Base-by-base conservation (phyloP, 2,113 vertebrate genomes). In the Podocnemis expansa region DNA sequence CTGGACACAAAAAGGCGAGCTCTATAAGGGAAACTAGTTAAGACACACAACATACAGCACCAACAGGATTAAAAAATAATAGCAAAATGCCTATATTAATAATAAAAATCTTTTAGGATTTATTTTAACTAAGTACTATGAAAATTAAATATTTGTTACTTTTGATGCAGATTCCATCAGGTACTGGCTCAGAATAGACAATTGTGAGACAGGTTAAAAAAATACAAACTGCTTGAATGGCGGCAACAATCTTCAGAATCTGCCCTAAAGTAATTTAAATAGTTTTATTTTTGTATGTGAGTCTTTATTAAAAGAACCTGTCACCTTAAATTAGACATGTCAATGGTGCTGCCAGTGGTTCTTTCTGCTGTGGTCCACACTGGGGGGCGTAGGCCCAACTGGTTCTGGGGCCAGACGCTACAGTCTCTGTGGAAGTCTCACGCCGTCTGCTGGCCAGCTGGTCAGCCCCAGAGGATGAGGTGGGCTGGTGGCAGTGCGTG, bases 121-220 rank as follows among this genome's bases (percentile, higher is more conserved):
- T 85, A 8, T 31, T 83, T 95, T 96, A 89, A 95, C 92, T 94
- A 93, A 93, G 89, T 82, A n/a, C 73, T 96, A 87, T 80, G 85
- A 86, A 94, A 92, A 88, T 87, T 6, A 0, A 58, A 12, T 89
- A 41, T 89, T 82, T 93, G 82, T 85, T 96, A 91, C 93, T 88
- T 91, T 93, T 87, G 88, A 93, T 84, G 87, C 34, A 91, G 13
- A 83, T 87, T 92, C 82, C 83, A 43, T 75, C 41, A 67, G 88
- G 56, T 82, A 70, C 85, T 85, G 85, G 38, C 56, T 94, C 52
- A 81, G 91, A 78, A 52, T 92, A 80, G 93, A 70, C 22, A 45
- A 78, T 31, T 83, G 92, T 91, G 94, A 89, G 38, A 54, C 6
- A 76, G 49, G 90, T 92, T 89, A 85, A 89, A 63, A 54, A 89